Evolutionary conservation across 2,113 vertebrate genomes (phyloP).

Genomic region (Paradoxurus hermaphroditus): DNA sequence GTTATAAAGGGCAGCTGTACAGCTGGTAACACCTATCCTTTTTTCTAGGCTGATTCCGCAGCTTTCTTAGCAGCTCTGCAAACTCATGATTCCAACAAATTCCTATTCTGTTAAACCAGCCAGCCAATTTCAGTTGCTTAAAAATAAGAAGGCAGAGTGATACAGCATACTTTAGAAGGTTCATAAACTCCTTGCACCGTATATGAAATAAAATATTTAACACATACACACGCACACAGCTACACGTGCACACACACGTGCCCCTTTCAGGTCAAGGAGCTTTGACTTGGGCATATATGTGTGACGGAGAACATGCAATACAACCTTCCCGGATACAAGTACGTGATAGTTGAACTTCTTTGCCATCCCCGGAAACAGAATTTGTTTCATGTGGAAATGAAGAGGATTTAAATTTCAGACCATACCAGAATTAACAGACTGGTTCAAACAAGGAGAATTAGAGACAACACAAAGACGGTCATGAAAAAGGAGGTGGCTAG

Average conservation of each 20-base stretch:
- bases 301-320: neutral
- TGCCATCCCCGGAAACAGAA: neutral
- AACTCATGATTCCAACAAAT: neutral
- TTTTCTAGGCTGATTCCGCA: neutral
- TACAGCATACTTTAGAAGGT: neutral
- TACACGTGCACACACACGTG: neutral
- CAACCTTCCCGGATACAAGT: neutral
- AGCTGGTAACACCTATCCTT: neutral
- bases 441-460: neutral
- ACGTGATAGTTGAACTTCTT: neutral
- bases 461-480: neutral
- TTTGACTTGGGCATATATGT: neutral
- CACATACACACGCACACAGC: neutral
- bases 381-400: neutral
- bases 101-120: neutral
- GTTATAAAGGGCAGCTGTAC: neutral
- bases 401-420: constrained; percentile 22
- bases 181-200: neutral
- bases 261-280: neutral
- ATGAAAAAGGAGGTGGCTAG: neutral
- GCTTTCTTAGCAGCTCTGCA: neutral
- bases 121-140: neutral
- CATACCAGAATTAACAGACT: neutral
- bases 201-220: neutral
- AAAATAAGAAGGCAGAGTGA: constrained; percentile 15